Conservation (phyloP, 2,113 vertebrate genomes). For the Hippocampus mohnikei region DNA sequence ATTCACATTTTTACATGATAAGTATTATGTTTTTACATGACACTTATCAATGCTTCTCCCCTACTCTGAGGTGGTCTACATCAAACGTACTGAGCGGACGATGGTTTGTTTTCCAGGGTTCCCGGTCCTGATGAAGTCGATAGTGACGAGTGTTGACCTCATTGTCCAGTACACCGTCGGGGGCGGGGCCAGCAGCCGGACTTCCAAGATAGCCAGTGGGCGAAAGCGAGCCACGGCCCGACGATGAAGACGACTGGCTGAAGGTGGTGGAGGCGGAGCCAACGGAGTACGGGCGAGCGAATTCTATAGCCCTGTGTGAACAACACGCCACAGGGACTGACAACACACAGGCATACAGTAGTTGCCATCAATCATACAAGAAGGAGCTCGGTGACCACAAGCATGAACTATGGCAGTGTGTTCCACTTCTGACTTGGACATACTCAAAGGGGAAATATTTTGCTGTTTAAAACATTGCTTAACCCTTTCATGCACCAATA, state of each 20-base stretch:
- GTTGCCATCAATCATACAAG: conserved; percentile 33
- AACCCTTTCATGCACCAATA: too few species aligned
- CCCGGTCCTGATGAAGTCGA: conserved; percentile 37
- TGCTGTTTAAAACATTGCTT: neutral
- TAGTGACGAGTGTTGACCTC: conserved; percentile 57
- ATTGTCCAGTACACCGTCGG: conserved; percentile 56
- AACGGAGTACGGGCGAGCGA: conserved; percentile 66
- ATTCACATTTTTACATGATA: too few species aligned
- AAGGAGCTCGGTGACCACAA: conserved; percentile 12
- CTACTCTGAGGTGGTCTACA: neutral
- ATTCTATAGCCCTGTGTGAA: conserved; percentile 65
- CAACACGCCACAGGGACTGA: conserved; percentile 70
- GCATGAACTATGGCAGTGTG: neutral
- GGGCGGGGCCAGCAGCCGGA: conserved; percentile 28
- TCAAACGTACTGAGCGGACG: conserved; percentile 59
- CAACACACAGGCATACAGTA: conserved; percentile 46
- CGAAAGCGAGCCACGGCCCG: conserved; percentile 71
- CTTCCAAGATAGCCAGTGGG: conserved; percentile 54
- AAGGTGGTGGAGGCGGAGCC: conserved; percentile 72
- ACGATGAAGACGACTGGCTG: conserved; percentile 75
- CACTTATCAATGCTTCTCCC: too few species aligned
- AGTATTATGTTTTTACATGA: too few species aligned
- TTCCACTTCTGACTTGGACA: too few species aligned
- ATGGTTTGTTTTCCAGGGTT: conserved; percentile 41
- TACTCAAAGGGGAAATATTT: neutral